phyloP scores from a whole-genome alignment of 2,888 invertebrate genomes.

The Carabus problematicus region DNA sequence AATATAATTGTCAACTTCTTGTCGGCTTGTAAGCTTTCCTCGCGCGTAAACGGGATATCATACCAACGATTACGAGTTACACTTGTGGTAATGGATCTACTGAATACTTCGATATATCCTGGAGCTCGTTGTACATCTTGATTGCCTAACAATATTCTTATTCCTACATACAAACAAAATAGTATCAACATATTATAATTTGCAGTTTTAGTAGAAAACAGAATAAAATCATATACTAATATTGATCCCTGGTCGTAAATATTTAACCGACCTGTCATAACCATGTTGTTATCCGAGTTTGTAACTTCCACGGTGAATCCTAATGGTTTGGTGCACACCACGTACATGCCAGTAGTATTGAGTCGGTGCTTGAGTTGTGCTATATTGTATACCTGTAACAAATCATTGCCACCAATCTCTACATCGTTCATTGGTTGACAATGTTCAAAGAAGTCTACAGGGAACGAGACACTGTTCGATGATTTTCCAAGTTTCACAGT shows the following conservation, averaged over 20 bases:
- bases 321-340: conserved; percentile 88
- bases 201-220: no score
- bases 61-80: conserved; percentile 88
- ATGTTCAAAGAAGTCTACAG: conserved; percentile 97
- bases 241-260: not conserved
- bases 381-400: conserved; percentile 92
- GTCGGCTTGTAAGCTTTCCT: conserved; percentile 91
- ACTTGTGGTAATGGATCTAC: conserved; percentile 74
- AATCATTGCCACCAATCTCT: conserved; percentile 94
- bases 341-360: conserved; percentile 86
- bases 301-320: conserved; percentile 89
- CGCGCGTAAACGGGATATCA: conserved; percentile 92
- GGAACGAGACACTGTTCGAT: conserved; percentile 77
- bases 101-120: conserved; percentile 77
- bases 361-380: conserved; percentile 92
- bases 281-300: conserved; percentile 86
- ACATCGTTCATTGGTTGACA: conserved; percentile 91
- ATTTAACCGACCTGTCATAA: conserved; percentile 70
- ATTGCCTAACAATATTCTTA: conserved; percentile 84
- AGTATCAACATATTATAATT: not conserved
- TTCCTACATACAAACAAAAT: conserved; percentile 60
- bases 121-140: conserved; percentile 83
- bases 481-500: conserved; percentile 66
- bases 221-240: no score
- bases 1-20: conserved; percentile 86